Conservation (phyloP, 2,888 invertebrate genomes). For the Drosophila demipolita region DNA sequence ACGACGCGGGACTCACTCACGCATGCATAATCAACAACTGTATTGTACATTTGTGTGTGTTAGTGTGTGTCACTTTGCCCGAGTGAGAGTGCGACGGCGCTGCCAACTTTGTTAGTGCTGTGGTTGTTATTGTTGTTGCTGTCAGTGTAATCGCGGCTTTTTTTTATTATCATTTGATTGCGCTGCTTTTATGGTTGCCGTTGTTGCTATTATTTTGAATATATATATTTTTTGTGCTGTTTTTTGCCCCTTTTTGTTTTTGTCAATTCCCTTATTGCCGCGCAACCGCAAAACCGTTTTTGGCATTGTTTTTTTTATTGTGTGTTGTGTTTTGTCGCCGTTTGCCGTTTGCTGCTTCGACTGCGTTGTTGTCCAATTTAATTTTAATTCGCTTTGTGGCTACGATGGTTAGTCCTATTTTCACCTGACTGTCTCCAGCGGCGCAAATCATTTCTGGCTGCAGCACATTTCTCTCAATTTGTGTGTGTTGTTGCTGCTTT, state of each 20-base stretch:
- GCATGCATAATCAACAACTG: conserved; percentile 74
- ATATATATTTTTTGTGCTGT: conserved; percentile 19
- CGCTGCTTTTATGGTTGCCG: conserved; percentile 72
- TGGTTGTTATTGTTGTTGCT: conserved; percentile 22
- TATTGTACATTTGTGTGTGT: conserved; percentile 21
- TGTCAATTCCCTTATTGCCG: conserved; percentile 59
- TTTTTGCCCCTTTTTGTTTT: conserved; percentile 64
- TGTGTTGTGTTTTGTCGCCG: conserved; percentile 17
- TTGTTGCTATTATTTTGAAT: conserved; percentile 38
- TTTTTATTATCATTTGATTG: conserved; percentile 82
- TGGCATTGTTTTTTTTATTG: conserved; percentile 27
- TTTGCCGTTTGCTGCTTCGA: conserved; percentile 13
- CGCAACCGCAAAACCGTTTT: conserved; percentile 41
- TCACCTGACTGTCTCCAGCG: conserved; percentile 32
- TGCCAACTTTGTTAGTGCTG: conserved; percentile 22
- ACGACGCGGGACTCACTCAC: conserved; percentile 62
- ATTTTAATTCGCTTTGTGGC: conserved; percentile 45
- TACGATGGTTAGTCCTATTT: conserved; percentile 50
- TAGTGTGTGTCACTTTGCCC: conserved; percentile 16
- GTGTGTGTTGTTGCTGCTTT: conserved; percentile 11
- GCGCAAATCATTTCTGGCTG: conserved; percentile 28
- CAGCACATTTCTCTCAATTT: conserved; percentile 22
- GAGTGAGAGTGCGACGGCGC: conserved; percentile 29
- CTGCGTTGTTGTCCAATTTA: conserved; percentile 33
- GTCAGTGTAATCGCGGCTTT: conserved; percentile 67